phyloP scores from a whole-genome alignment of 2,113 vertebrate species.

The Heterotilapia buettikoferi region DNA sequence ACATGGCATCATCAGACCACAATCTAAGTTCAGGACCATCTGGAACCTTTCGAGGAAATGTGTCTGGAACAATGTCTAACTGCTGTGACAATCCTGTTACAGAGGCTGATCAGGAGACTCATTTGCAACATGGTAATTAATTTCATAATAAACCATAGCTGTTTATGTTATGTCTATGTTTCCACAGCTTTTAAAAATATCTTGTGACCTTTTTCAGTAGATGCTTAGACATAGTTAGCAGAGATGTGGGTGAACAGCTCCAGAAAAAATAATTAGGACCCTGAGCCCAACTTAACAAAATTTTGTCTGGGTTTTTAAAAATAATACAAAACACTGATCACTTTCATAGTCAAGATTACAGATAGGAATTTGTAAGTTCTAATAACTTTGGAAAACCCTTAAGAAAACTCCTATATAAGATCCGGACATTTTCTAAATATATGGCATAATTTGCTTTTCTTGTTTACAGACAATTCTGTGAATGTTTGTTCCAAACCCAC shows the following conservation, averaged over 20 bases:
- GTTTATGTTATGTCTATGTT: not conserved
- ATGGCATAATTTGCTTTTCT: not conserved
- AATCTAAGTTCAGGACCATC: not conserved
- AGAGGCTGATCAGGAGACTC: conserved; percentile 71
- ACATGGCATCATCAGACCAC: conserved; percentile 21
- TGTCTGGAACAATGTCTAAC: not conserved
- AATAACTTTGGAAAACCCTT: not conserved
- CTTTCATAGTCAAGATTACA: not conserved
- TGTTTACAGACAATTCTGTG: not conserved
- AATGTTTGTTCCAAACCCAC: not conserved
- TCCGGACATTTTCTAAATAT: not conserved
- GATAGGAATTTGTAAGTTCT: not conserved
- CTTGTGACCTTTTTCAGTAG: not conserved
- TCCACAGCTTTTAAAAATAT: not conserved
- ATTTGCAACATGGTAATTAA: conserved; percentile 66
- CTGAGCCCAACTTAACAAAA: not conserved
- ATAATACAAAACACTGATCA: not conserved
- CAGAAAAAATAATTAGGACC: not conserved
- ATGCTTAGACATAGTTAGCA: not conserved
- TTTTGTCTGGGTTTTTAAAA: not conserved
- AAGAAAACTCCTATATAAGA: not conserved
- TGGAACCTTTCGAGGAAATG: not conserved
- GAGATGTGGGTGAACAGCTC: not conserved
- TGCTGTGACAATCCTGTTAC: not conserved
- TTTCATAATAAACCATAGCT: not conserved